Base-by-base conservation (phyloP, 2,888 invertebrate genomes). In the Drepana falcataria region DNA sequence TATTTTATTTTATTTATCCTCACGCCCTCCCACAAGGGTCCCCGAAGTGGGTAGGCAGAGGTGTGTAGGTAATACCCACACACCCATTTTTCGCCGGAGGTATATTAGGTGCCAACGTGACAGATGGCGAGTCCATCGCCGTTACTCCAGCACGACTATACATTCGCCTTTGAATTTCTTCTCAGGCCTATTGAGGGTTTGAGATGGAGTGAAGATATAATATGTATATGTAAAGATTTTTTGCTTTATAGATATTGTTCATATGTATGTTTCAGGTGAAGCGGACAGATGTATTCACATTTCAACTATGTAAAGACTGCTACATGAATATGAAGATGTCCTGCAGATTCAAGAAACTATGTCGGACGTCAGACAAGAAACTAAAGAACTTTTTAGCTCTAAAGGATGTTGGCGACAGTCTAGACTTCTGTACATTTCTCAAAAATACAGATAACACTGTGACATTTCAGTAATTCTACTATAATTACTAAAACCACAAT, bases 241-340 rank as follows among this genome's bases (percentile, higher is more conserved):
- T n/a, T 40, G 48, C 4, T 53, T 37, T 6, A 49, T 52, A 35
- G 41, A 51, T 21, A 48, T 4, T 21, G 4, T 48, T 47, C 2
- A n/a, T 47, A 35, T 52, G 21, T 21, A 21, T 54, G 48, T 78
- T 75, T 40, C 70, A 91, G 89, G 85, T 85, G 2, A 91, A 91
- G 69, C 71, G 80, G 40, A 84, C 83, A 71, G 90, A 91, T 48
- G 35, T 62, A 1, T 81, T 86, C 35, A 69, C 73, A 67, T 89
- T 91, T 61, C 89, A 91, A 72, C 63, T 92, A 40, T 92, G 92
- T 65, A 84, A 83, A 66, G 79, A 81, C 44, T 92, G 92, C 60
- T 79, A 75, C 47, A 51, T 75, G 0, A 85, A 79, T 51, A 84
- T 91, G 83, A 85, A 83, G 61, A 58, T 73, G 21, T 78, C 87